Evolutionary conservation across 2,113 vertebrate species (phyloP).

Genomic region (Chloropsis hardwickii): DNA sequence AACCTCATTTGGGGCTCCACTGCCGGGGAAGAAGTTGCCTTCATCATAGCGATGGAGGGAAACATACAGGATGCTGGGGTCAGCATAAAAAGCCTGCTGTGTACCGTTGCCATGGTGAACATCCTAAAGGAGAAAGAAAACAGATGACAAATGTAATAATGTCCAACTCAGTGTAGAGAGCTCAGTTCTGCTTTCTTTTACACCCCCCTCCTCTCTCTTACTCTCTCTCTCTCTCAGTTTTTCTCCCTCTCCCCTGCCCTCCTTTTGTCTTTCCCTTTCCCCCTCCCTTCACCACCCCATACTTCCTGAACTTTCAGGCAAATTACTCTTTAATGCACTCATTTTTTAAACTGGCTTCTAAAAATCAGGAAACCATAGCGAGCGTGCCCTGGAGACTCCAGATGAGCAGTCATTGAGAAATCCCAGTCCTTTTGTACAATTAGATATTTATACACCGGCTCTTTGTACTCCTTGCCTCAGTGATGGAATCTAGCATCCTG

Average conservation of each 20-base stretch:
- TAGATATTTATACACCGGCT: slow-evolving; percentile 92
- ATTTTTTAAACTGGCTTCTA: slow-evolving; percentile 89
- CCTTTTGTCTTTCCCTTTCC: slow-evolving; percentile 69
- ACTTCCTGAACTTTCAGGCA: slow-evolving; percentile 83
- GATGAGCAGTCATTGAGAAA: slow-evolving; percentile 88
- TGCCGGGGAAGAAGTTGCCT: slow-evolving; percentile 90
- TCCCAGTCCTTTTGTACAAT: slow-evolving; percentile 89
- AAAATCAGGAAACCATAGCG: slow-evolving; percentile 89
- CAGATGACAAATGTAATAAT: slow-evolving; percentile 89
- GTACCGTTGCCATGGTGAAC: slow-evolving; percentile 92
- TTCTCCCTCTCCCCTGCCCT: slow-evolving; percentile 60
- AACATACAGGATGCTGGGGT: slow-evolving; percentile 92
- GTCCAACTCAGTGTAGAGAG: slow-evolving; percentile 73
- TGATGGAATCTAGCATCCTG: slow-evolving; percentile 92
- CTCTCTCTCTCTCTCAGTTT: not conserved
- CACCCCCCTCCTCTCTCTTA: not conserved
- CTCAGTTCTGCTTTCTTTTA: slow-evolving; percentile 68
- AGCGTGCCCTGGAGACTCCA: slow-evolving; percentile 86
- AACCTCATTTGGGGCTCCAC: slow-evolving; percentile 93
- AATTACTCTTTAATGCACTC: slow-evolving; percentile 92
- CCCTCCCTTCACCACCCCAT: slow-evolving; percentile 70
- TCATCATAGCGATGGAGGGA: slow-evolving; percentile 91
- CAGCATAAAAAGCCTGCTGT: slow-evolving; percentile 87
- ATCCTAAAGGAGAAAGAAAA: slow-evolving; percentile 89
- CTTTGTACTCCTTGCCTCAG: slow-evolving; percentile 87